These are phyloP conservation scores for Amazona vittata DNA, from an alignment of 2,113 vertebrate species.

Conservation along the genomic window DNA sequence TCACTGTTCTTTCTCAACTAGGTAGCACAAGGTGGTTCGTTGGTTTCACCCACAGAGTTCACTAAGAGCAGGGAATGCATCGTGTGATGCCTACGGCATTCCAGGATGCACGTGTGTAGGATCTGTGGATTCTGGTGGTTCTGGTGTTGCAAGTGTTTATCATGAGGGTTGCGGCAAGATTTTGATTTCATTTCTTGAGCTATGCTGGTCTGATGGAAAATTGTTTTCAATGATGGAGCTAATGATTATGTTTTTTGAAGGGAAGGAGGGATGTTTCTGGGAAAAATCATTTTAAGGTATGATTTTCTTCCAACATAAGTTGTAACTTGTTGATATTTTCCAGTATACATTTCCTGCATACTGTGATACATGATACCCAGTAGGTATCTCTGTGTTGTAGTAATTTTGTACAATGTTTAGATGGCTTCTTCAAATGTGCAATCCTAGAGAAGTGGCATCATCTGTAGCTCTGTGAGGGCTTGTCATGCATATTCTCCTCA, in stretches of 20 bases:
- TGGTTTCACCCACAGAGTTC: not conserved
- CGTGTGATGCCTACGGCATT: fast-evolving
- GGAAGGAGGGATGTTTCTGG: not conserved
- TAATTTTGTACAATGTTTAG: slow-evolving; percentile 6
- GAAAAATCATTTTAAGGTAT: slow-evolving; percentile 6
- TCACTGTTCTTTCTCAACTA: not conserved
- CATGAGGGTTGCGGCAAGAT: not conserved
- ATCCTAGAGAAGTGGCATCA: not conserved
- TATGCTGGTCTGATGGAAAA: not conserved
- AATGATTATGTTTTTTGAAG: not conserved
- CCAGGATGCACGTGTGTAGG: not conserved
- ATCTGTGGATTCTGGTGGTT: not conserved
- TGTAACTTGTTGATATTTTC: not conserved
- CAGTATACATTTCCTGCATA: not conserved
- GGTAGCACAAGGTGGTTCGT: not conserved
- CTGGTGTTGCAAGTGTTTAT: not conserved
- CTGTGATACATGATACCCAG: not conserved
- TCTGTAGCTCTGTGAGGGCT: not conserved
- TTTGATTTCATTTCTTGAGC: not conserved
- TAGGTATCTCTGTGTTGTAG: not conserved
- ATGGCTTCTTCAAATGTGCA: not conserved
- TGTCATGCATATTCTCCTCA: slow-evolving; percentile 6
- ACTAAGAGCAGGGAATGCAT: not conserved
- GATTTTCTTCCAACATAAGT: not conserved
- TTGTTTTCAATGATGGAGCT: not conserved